A percentile compares a stretch with the other conserved stretches of the same genome.
Conservation (phyloP, 2,888 invertebrate species). For the Cyclophora albipunctata region DNA sequence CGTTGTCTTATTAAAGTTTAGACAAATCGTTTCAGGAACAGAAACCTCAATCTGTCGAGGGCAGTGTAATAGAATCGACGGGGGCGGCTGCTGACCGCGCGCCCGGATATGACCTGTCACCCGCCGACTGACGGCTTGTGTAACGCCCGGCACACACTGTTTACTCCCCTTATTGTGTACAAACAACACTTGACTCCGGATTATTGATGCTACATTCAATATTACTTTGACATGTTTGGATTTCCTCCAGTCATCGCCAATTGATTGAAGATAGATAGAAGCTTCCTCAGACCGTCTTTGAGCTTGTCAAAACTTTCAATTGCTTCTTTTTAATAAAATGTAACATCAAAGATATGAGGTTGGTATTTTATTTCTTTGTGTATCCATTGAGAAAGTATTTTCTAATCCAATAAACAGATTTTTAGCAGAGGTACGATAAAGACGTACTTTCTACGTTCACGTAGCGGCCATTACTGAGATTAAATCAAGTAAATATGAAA, state of each 20-base stretch:
- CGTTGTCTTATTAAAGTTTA: conserved; percentile 15
- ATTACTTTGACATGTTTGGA: conserved; percentile 12
- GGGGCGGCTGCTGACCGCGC: conserved; percentile 48
- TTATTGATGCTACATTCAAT: conserved; percentile 26
- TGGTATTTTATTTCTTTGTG: too few species aligned
- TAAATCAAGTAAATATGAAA: too few species aligned
- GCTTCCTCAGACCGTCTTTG: not conserved
- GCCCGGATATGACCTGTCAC: conserved; percentile 66
- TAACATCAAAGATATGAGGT: too few species aligned
- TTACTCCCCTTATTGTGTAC: conserved; percentile 46
- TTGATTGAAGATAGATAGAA: not conserved
- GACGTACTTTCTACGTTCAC: too few species aligned
- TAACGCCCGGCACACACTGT: conserved; percentile 44
- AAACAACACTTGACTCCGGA: conserved; percentile 45
- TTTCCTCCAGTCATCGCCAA: conserved; percentile 1
- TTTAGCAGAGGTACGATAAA: too few species aligned
- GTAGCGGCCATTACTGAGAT: too few species aligned
- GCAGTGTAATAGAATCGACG: conserved; percentile 66
- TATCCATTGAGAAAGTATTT: too few species aligned
- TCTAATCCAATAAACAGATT: too few species aligned
- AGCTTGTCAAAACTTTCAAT: not conserved
- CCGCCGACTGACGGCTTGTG: conserved; percentile 52
- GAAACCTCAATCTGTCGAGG: conserved; percentile 54
- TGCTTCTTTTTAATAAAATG: too few species aligned
- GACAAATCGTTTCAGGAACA: conserved; percentile 32